A percentile compares a stretch with the other conserved stretches of the same genome.
These are phyloP conservation scores for Melopsittacus undulatus DNA, from an alignment of 2,797 vertebrate genomes.

Conservation along the genomic window DNA sequence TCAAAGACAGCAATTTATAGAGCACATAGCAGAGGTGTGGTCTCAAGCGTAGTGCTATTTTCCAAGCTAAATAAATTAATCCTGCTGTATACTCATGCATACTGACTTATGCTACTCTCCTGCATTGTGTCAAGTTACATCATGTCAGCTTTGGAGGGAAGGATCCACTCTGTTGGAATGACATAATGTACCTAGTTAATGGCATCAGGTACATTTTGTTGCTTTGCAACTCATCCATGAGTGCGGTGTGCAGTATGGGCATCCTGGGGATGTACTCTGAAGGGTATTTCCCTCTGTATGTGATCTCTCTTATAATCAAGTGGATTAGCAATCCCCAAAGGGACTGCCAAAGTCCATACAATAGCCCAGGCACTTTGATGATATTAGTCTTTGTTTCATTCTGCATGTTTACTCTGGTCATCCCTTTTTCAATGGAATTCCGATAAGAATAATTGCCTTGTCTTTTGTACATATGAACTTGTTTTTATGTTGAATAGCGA, in stretches of 20 bases:
- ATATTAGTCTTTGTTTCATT: constrained; percentile 28
- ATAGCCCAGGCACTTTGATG: neutral
- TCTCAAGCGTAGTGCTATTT: neutral
- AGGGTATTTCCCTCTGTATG: neutral
- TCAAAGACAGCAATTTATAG: neutral
- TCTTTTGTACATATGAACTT: neutral
- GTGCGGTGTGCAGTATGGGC: neutral
- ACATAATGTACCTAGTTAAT: neutral
- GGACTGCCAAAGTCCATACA: neutral
- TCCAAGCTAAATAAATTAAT: neutral
- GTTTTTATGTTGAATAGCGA: neutral
- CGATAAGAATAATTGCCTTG: constrained; percentile 8
- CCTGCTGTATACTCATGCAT: neutral
- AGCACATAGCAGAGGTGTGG: neutral
- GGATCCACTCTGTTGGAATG: neutral
- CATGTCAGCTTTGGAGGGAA: neutral
- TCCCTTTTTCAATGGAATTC: constrained; percentile 5
- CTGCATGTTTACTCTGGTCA: neutral
- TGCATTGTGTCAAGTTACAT: neutral
- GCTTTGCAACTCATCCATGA: neutral
- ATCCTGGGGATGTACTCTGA: neutral
- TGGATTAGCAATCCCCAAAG: neutral
- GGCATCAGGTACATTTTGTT: neutral
- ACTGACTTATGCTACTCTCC: neutral
- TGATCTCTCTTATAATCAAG: neutral